phyloP scores from a whole-genome alignment of 2,113 vertebrate species.

The Empidonax alnorum region DNA sequence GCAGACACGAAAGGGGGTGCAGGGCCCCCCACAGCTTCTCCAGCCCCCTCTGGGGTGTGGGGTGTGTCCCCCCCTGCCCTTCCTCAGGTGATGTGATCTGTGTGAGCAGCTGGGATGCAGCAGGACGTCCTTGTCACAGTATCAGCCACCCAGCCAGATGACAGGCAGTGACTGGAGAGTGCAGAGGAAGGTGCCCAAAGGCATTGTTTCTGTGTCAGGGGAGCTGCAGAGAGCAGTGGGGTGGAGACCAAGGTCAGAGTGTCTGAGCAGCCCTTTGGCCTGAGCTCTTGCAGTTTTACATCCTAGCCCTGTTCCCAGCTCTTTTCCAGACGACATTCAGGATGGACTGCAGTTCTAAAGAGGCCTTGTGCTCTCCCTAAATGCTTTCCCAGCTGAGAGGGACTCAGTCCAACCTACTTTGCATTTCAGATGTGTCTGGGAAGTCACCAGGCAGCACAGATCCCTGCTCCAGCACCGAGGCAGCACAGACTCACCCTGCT shows the following conservation, averaged over 20 bases:
- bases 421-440: not conserved
- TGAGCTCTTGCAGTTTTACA: not conserved
- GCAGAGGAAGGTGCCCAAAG: not conserved
- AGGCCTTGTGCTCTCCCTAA: not conserved
- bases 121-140: accelerated
- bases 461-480: not conserved
- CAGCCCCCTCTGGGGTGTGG: not conserved
- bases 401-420: not conserved
- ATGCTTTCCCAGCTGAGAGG: not conserved
- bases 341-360: too few relatives aligned
- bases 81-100: not conserved
- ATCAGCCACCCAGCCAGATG: not conserved
- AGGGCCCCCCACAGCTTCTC: not conserved
- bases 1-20: not conserved
- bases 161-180: not conserved
- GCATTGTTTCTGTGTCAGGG: not conserved
- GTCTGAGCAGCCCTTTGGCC: not conserved
- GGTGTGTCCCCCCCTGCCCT: not conserved
- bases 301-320: not conserved
- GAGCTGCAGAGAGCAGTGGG: not conserved
- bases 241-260: not conserved
- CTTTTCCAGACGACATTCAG: not conserved
- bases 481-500: not conserved
- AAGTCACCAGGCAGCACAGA: not conserved
- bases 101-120: not conserved